Evolutionary conservation across 2,797 vertebrate genomes (phyloP).

Genomic region (Sarcoramphus papa): DNA sequence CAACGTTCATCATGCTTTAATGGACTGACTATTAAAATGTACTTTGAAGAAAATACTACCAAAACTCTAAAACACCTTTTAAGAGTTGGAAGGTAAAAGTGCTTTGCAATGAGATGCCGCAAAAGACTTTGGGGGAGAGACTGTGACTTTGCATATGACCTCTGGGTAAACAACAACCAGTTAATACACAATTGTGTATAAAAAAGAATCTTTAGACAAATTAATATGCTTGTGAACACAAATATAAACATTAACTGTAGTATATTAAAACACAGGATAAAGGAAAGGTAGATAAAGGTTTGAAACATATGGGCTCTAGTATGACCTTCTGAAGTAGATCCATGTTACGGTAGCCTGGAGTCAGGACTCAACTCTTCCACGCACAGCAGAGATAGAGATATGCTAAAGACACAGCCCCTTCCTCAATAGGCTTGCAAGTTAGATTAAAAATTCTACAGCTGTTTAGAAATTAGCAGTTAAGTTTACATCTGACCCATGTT

Average conservation of each 20-base stretch:
- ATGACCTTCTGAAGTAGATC: neutral
- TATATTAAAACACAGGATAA: neutral
- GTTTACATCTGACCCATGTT: neutral
- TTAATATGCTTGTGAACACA: neutral
- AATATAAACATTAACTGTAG: neutral
- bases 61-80: neutral
- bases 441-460: neutral
- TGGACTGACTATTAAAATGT: neutral
- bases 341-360: accelerated
- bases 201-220: neutral
- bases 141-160: neutral
- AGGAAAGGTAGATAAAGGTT: neutral
- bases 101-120: neutral
- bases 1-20: neutral
- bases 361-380: neutral
- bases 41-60: neutral
- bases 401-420: neutral
- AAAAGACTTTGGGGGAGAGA: neutral
- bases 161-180: neutral
- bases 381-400: neutral
- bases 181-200: neutral
- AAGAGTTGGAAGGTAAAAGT: neutral
- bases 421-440: neutral
- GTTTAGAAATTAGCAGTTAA: neutral
- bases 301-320: neutral